Conservation (phyloP, 2,113 vertebrate genomes). For the Xiphorhynchus elegans region DNA sequence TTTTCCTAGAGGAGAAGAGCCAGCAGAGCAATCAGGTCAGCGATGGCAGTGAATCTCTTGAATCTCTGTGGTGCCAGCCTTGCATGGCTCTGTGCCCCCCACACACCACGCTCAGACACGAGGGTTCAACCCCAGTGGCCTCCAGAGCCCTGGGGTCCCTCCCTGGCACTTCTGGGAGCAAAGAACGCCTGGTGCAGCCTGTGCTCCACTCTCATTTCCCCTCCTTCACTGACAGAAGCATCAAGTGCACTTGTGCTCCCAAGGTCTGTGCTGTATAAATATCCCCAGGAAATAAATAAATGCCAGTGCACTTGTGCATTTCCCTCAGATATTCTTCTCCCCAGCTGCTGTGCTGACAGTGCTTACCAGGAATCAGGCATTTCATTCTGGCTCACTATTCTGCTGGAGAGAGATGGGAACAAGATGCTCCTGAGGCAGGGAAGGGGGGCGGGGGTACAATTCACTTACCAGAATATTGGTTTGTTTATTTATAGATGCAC, state of each 20-base stretch:
- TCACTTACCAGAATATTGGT: constrained; percentile 2
- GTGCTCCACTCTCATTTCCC: constrained; percentile 35
- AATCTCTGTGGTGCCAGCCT: neutral
- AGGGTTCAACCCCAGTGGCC: neutral
- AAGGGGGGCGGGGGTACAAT: neutral
- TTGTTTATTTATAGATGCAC: constrained; percentile 35
- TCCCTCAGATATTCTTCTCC: constrained; percentile 64
- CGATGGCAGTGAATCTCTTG: neutral
- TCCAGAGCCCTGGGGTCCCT: neutral
- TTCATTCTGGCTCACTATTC: constrained; percentile 58
- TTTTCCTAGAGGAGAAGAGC: neutral
- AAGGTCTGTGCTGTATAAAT: constrained; percentile 72
- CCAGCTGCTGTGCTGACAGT: constrained; percentile 70
- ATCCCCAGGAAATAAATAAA: constrained; percentile 73
- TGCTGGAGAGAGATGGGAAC: constrained; percentile 60
- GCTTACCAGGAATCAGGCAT: constrained; percentile 55
- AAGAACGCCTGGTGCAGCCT: neutral
- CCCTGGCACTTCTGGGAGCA: neutral
- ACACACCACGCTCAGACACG: neutral
- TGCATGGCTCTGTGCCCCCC: neutral
- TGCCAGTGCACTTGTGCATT: constrained; percentile 63
- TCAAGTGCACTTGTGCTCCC: constrained; percentile 62
- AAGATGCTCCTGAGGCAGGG: constrained; percentile 64
- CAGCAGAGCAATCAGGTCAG: neutral
- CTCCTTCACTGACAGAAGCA: constrained; percentile 41